Base-by-base conservation (phyloP, 2,888 invertebrate genomes). In the Nudaria mundana region DNA sequence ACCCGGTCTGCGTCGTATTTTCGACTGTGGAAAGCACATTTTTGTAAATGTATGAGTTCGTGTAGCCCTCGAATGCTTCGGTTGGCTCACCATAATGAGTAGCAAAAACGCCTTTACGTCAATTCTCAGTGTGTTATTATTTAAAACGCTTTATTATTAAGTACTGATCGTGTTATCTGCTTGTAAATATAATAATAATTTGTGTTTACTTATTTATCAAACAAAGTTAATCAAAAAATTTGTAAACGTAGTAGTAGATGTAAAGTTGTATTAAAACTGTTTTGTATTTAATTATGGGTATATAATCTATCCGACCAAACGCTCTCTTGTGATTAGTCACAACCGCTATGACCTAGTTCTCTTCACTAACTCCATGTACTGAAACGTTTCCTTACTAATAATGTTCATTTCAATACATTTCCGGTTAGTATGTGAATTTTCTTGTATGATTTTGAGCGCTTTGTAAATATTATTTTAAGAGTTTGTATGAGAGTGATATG, bases 121-220 rank as follows among this genome's bases (percentile, higher is more conserved):
- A 85, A 85, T 85, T 88, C 87, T 88, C 87, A 86, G 87, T 87
- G 87, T 87, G 86, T 87, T 85, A 86, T 85, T 80, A 86, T 87
- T 87, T 86, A 87, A 83, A 77, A 84, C 76, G 87, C 87, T 88
- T 87, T 76, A 85, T 65, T 81, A 70, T 81, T 81, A 81, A 83
- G 84, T 81, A 80, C 71, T 76, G 70, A 80, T 81, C 77, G 76
- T 79, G 81, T 85, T 86, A 83, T 82, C 71, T 79, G 88, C 87
- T 86, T 88, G 88, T 88, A 88, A 85, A 88, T 88, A 88, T 84
- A 80, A 78, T 81, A 75, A 73, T 63, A 66, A 65, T 78, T 20
- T 78, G 77, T 85, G 81, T 87, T 85, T 84, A 85, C 83, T 86
- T 88, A 87, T 86, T 88, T 88, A 88, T 88, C 83, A 84, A 76